Conservation (phyloP, 2,113 vertebrate species). For the Pluvianellus socialis region DNA sequence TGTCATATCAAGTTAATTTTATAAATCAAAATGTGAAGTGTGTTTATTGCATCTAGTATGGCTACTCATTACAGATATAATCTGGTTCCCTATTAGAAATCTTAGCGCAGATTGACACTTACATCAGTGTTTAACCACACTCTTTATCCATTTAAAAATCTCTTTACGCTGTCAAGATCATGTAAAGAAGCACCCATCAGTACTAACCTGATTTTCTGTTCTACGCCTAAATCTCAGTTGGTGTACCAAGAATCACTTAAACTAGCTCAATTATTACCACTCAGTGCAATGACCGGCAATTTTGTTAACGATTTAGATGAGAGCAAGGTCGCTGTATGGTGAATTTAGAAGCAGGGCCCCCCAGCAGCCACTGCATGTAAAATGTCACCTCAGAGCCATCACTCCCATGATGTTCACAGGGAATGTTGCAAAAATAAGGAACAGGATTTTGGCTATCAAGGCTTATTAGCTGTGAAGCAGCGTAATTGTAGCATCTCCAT, state of each 20-base stretch:
- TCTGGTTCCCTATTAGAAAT: not conserved
- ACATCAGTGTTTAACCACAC: not conserved
- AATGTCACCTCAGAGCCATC: not conserved
- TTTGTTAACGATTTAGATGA: not conserved
- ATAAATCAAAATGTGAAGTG: not conserved
- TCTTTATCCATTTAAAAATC: not conserved
- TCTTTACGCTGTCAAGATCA: not conserved
- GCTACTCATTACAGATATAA: not conserved
- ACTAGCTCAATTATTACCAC: not conserved
- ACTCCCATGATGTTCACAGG: not conserved
- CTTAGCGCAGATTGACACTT: not conserved
- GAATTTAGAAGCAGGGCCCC: not conserved
- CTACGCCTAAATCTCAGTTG: not conserved
- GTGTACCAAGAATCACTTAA: not conserved
- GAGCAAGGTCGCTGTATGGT: rapidly evolving
- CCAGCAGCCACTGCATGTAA: not conserved
- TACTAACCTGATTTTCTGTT: not conserved
- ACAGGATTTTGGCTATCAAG: not conserved
- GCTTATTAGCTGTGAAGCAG: not conserved
- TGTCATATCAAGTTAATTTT: not conserved
- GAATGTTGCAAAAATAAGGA: not conserved
- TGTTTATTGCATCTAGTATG: not conserved
- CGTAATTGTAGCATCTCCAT: not conserved
- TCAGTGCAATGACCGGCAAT: not conserved
- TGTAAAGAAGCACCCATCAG: not conserved